A percentile compares a stretch with the other conserved stretches of the same genome.
phyloP scores from a whole-genome alignment of 2,113 vertebrate species.

The Kryptolebias marmoratus region DNA sequence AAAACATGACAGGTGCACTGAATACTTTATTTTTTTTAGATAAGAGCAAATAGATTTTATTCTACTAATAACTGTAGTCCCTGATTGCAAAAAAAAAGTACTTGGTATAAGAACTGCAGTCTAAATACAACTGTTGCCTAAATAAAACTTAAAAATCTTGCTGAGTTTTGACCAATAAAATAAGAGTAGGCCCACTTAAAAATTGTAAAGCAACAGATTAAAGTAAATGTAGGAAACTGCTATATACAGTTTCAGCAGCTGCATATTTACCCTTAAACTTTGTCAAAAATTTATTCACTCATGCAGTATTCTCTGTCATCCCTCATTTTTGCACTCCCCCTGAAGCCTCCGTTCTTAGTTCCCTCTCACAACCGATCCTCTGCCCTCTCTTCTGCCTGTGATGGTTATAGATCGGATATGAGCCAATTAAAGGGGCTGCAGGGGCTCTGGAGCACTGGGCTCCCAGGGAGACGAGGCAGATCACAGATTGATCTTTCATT shows the following conservation, averaged over 20 bases:
- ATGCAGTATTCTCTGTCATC: conserved; percentile 4
- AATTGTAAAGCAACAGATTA: conserved; percentile 2
- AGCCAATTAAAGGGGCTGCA: conserved; percentile 70
- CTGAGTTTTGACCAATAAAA: neutral
- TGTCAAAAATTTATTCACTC: conserved; percentile 18
- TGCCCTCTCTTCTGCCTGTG: conserved; percentile 45
- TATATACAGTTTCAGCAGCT: neutral
- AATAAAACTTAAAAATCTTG: conserved; percentile 1
- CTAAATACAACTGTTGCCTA: neutral
- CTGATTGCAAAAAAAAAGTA: neutral
- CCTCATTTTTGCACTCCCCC: conserved; percentile 7
- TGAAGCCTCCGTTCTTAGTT: conserved; percentile 26
- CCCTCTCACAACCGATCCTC: conserved; percentile 37
- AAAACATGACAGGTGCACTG: neutral
- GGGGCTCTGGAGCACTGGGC: conserved; percentile 41
- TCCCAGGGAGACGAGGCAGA: conserved; percentile 63
- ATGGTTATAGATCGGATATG: conserved; percentile 76
- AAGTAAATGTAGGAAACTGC: neutral
- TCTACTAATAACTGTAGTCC: neutral
- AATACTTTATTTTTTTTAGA: conserved; percentile 8
- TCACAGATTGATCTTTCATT: conserved; percentile 79
- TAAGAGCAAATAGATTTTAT: neutral
- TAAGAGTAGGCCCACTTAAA: neutral
- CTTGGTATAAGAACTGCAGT: neutral
- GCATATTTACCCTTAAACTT: conserved; percentile 1